Percentiles rank a stretch among this genome's conserved stretches.
phyloP scores from a whole-genome alignment of 1,140 invertebrate genomes.

The Homarus americanus region DNA sequence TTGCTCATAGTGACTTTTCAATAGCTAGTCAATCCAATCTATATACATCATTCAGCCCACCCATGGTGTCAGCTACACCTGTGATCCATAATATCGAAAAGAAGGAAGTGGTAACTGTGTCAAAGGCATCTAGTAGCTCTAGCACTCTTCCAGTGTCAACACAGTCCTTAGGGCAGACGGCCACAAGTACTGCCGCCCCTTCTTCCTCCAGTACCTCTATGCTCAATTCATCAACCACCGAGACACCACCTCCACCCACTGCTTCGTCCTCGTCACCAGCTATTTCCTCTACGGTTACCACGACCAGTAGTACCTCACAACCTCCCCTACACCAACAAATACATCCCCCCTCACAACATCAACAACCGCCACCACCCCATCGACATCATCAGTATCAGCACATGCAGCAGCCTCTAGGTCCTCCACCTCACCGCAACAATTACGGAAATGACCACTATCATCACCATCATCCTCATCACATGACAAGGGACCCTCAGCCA shows the following conservation, averaged over 20 bases:
- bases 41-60: conserved; percentile 68
- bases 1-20: conserved; percentile 63
- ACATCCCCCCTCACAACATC: not conserved
- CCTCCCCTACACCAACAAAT: conserved; percentile 23
- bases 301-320: conserved; percentile 8
- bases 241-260: not conserved
- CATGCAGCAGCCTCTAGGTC: conserved; percentile 50
- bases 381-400: conserved; percentile 69
- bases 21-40: conserved; percentile 55
- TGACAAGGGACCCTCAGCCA: conserved; percentile 45
- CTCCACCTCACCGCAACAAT: conserved; percentile 70
- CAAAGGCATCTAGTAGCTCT: not conserved
- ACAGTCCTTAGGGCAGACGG: not conserved
- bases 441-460: conserved; percentile 54
- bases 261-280: not conserved
- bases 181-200: not conserved
- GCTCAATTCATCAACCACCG: conserved; percentile 15
- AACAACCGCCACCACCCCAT: conserved; percentile 14
- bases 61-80: conserved; percentile 28
- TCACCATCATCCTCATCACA: conserved; percentile 27
- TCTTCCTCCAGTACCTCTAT: conserved; percentile 15
- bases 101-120: conserved; percentile 41
- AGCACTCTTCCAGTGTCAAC: conserved; percentile 14
- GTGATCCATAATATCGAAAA: not conserved
- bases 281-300: not conserved